Conservation (phyloP, 2,797 vertebrate species). For the Sternarchorhynchus goeldii region DNA sequence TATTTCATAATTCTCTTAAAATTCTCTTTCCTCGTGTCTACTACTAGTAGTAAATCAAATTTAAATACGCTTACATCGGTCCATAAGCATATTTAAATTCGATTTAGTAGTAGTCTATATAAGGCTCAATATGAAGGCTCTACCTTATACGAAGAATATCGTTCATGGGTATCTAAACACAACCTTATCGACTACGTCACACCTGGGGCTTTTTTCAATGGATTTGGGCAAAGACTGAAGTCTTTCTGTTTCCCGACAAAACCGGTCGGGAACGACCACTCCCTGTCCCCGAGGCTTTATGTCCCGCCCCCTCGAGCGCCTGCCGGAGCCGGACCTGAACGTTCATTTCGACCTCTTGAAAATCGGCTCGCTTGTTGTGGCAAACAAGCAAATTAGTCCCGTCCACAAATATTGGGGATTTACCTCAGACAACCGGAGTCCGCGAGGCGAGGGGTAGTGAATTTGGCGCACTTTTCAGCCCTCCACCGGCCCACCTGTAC, state of each 20-base stretch:
- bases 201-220: constrained; percentile 27
- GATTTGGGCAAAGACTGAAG: constrained; percentile 4
- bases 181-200: constrained; percentile 23
- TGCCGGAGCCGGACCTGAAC: too few relatives aligned
- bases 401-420: constrained; percentile 22
- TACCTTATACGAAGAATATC: constrained; percentile 10
- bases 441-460: constrained; percentile 2
- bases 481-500: constrained; percentile 38
- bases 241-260: background rate
- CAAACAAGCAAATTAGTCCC: constrained; percentile 6
- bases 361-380: constrained; percentile 31
- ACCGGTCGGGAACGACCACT: constrained; percentile 21
- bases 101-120: too few relatives aligned
- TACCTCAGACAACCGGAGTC: constrained; percentile 30
- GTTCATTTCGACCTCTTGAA: constrained; percentile 13
- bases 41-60: too few relatives aligned
- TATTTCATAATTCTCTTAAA: too few relatives aligned
- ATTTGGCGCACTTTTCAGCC: constrained; percentile 10
- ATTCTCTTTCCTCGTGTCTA: too few relatives aligned
- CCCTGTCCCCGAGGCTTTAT: background rate
- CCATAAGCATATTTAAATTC: too few relatives aligned
- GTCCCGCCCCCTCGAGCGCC: background rate
- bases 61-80: too few relatives aligned
- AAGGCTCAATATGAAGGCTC: background rate
- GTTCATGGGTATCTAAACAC: constrained; percentile 25